phyloP scores from a whole-genome alignment of 2,888 invertebrate species.

The Eugnorisma glareosa region DNA sequence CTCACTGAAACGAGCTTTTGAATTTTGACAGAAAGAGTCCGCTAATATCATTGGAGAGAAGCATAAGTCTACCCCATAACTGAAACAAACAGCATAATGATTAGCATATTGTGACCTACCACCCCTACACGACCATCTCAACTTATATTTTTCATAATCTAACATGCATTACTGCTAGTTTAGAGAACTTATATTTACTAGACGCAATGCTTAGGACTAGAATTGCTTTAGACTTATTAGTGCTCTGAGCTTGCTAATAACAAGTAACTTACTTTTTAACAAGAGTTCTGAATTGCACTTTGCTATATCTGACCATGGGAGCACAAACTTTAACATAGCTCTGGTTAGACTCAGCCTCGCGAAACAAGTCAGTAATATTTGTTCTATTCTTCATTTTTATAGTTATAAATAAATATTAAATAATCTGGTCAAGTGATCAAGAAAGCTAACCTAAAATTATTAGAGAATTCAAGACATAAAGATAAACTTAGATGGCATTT shows the following conservation, averaged over 20 bases:
- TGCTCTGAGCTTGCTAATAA: background rate
- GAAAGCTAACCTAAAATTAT: slow-evolving; percentile 14
- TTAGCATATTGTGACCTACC: background rate
- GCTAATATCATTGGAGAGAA: slow-evolving; percentile 99
- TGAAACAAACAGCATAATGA: slow-evolving; percentile 75
- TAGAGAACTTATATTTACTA: background rate
- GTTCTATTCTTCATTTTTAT: slow-evolving; percentile 75
- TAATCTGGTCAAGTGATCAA: background rate
- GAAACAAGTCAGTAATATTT: slow-evolving; percentile 92
- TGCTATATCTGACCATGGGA: slow-evolving; percentile 98
- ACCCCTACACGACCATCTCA: background rate
- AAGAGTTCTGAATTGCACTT: slow-evolving; percentile 87
- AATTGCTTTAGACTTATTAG: background rate
- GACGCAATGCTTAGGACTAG: background rate
- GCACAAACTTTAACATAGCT: slow-evolving; percentile 95
- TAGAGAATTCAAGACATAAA: background rate
- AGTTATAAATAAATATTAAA: too few species aligned
- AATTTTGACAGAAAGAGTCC: slow-evolving; percentile 97
- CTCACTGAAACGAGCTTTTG: slow-evolving; percentile 95
- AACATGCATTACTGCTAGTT: background rate
- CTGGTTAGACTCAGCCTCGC: slow-evolving; percentile 85
- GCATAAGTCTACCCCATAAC: slow-evolving; percentile 96
- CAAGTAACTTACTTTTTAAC: slow-evolving; percentile 83
- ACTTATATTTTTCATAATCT: background rate
- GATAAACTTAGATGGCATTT: background rate